phyloP scores from a whole-genome alignment of 2,797 vertebrate species.

The Hybognathus amarus region DNA sequence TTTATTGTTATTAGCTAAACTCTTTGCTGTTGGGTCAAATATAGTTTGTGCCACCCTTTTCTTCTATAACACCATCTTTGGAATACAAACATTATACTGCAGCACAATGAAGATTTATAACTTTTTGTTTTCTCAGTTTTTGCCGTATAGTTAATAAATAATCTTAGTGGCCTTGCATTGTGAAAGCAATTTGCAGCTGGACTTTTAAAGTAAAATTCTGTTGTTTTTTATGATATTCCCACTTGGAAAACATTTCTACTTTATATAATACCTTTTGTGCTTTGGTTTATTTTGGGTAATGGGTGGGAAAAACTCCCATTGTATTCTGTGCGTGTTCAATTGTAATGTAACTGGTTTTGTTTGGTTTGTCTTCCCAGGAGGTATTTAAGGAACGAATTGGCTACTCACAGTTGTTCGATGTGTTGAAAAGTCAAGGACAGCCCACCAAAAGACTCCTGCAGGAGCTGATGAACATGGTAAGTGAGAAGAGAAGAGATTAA shows the following conservation, averaged over 20 bases:
- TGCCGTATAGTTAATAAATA: neutral
- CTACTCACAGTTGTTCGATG: conserved; percentile 91
- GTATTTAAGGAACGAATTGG: conserved; percentile 98
- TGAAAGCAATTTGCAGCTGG: neutral
- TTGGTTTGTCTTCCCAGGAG: conserved; percentile 79
- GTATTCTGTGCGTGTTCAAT: conserved; percentile 56
- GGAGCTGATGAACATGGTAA: conserved; percentile 97
- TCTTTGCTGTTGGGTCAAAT: neutral
- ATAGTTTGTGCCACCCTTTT: neutral
- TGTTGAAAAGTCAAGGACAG: conserved; percentile 91
- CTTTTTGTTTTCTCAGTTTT: neutral
- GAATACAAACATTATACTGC: conserved; percentile 5
- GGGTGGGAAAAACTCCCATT: conserved; percentile 23
- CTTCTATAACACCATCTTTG: neutral
- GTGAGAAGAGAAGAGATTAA: conserved; percentile 36
- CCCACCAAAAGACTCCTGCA: conserved; percentile 90
- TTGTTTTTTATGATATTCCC: neutral
- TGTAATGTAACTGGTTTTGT: conserved; percentile 37
- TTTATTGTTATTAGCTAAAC: neutral
- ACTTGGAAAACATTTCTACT: neutral
- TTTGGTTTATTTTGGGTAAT: conserved; percentile 6
- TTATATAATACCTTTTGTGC: neutral
- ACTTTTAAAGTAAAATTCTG: neutral
- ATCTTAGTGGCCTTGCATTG: neutral
- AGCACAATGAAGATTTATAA: neutral